Conservation (phyloP, 2,797 vertebrate species). For the Sebastes baramenuke region DNA sequence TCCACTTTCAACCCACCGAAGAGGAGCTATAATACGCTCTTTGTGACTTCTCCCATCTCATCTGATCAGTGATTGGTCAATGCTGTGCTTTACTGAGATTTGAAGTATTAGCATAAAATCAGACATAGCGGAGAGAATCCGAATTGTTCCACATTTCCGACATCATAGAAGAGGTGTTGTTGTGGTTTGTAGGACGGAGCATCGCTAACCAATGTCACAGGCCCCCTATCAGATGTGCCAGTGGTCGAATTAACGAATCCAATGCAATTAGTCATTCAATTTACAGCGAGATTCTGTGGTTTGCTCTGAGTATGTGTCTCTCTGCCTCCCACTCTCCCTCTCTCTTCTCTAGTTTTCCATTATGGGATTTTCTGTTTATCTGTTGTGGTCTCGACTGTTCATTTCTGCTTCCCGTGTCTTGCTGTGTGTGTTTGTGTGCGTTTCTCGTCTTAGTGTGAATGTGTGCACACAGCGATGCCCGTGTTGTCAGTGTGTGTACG, state of each 20-base stretch:
- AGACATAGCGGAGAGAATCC: slow-evolving; percentile 53
- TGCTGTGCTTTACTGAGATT: slow-evolving; percentile 3
- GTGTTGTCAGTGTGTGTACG: slow-evolving; percentile 59
- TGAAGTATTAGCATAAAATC: slow-evolving; percentile 45
- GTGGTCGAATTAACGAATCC: slow-evolving; percentile 73
- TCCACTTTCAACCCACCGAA: not conserved
- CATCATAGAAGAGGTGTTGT: slow-evolving; percentile 53
- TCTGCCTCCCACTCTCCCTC: not conserved
- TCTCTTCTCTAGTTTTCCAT: slow-evolving; percentile 37
- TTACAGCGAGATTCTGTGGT: slow-evolving; percentile 53
- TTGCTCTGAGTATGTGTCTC: slow-evolving; percentile 11
- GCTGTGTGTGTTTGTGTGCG: slow-evolving; percentile 69
- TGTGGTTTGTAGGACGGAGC: slow-evolving; percentile 56
- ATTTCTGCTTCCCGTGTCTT: slow-evolving; percentile 72
- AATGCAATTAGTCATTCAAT: slow-evolving; percentile 76
- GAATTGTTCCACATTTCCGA: slow-evolving; percentile 59
- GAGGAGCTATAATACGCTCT: slow-evolving; percentile 9
- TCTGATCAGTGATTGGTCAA: slow-evolving; percentile 24
- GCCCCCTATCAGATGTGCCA: slow-evolving; percentile 64
- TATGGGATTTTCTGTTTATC: slow-evolving; percentile 73
- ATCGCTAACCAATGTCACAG: slow-evolving; percentile 70
- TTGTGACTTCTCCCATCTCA: slow-evolving; percentile 30
- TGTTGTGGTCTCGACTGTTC: slow-evolving; percentile 74
- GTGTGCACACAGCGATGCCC: slow-evolving; percentile 60
- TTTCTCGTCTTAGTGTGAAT: slow-evolving; percentile 43